Conservation (phyloP, 2,888 invertebrate genomes). For the Cheilosia vernalis region DNA sequence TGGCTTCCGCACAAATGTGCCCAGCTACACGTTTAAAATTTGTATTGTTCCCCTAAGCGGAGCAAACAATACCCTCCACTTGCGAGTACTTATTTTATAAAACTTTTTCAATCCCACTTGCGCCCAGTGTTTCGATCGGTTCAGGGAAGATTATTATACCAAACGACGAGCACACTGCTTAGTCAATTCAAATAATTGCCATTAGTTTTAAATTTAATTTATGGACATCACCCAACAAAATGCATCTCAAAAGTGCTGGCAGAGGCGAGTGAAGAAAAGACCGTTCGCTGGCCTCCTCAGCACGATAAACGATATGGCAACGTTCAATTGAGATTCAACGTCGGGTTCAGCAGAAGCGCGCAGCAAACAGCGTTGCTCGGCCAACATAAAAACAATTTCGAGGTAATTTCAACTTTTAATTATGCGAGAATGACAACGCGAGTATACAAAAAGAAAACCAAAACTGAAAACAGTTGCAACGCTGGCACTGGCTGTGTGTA, state of each 20-base stretch:
- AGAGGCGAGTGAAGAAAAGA: neutral
- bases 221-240: conserved; percentile 42
- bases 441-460: conserved; percentile 24
- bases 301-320: conserved; percentile 19
- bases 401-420: conserved; percentile 70
- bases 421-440: conserved; percentile 68
- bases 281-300: neutral
- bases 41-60: conserved; percentile 37
- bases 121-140: neutral
- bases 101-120: conserved; percentile 5
- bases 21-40: conserved; percentile 17
- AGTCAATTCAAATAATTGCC: conserved; percentile 33
- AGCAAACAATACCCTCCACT: conserved; percentile 14
- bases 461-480: conserved; percentile 20
- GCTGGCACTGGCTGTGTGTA: conserved; percentile 12
- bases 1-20: too few relatives aligned
- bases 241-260: conserved; percentile 15
- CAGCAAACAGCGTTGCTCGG: conserved; percentile 7
- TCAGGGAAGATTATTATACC: neutral
- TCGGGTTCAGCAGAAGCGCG: conserved; percentile 24
- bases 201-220: conserved; percentile 38
- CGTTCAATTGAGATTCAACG: conserved; percentile 55
- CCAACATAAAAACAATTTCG: conserved; percentile 57
- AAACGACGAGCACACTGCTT: too few relatives aligned
- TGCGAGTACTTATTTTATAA: conserved; percentile 28